These are phyloP conservation scores for Leucophenga montana DNA, from an alignment of 2,888 invertebrate genomes.

Conservation along the genomic window DNA sequence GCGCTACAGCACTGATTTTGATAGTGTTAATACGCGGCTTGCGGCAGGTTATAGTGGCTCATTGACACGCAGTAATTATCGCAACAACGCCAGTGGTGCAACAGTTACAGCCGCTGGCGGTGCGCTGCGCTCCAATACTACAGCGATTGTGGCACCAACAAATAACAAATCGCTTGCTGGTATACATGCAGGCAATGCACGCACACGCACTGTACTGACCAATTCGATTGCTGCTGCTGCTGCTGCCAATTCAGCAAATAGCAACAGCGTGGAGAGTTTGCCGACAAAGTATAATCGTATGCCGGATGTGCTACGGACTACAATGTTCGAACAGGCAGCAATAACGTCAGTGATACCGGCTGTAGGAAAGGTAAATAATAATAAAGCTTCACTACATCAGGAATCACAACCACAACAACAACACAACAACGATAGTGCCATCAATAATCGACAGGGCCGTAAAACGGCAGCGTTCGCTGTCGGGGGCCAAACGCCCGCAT, in stretches of 20 bases:
- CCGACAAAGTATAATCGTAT: neutral
- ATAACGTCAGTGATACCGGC: too few relatives aligned
- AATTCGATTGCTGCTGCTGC: neutral
- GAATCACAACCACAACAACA: conserved; percentile 38
- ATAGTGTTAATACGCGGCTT: conserved; percentile 46
- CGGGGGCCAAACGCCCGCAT: conserved; percentile 8
- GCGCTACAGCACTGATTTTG: conserved; percentile 53
- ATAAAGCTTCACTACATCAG: conserved; percentile 40
- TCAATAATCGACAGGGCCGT: conserved; percentile 10
- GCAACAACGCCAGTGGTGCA: conserved; percentile 40
- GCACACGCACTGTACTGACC: neutral
- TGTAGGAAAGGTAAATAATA: conserved; percentile 39
- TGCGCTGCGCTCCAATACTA: conserved; percentile 13
- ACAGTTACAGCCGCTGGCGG: neutral
- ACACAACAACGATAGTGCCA: conserved; percentile 7
- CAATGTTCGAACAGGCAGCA: conserved; percentile 29
- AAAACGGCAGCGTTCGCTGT: conserved; percentile 25
- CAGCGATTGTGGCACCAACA: conserved; percentile 31
- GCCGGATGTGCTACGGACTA: conserved; percentile 33
- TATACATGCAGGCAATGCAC: neutral
- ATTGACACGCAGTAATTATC: conserved; percentile 63
- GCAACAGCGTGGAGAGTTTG: conserved; percentile 5
- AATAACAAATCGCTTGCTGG: neutral
- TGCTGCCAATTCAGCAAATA: neutral
- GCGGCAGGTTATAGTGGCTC: conserved; percentile 61